phyloP scores from a whole-genome alignment of 2,888 invertebrate species.

The Drosophila pseudotalamancana region DNA sequence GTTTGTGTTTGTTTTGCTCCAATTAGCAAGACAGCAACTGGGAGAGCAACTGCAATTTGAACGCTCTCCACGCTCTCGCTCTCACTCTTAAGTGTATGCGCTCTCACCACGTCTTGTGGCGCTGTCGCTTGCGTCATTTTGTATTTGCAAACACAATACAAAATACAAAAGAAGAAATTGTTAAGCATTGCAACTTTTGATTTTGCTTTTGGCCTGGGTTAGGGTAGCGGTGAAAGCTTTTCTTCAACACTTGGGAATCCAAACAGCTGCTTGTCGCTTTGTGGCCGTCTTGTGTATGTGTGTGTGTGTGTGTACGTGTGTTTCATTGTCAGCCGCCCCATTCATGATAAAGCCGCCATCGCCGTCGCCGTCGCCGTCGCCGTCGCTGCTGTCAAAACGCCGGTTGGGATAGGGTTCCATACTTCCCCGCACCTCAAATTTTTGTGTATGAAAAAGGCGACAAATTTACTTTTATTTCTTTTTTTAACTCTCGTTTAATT shows the following conservation, averaged over 20 bases:
- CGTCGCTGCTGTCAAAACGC: slow-evolving; percentile 55
- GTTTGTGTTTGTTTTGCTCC: slow-evolving; percentile 78
- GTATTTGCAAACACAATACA: slow-evolving; percentile 57
- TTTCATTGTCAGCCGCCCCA: slow-evolving; percentile 76
- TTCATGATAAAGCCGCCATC: slow-evolving; percentile 58
- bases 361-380: slow-evolving; percentile 1
- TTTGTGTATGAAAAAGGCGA: background rate
- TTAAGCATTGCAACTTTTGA: slow-evolving; percentile 30
- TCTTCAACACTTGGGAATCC: slow-evolving; percentile 61
- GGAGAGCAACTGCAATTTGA: slow-evolving; percentile 26
- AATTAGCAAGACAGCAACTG: slow-evolving; percentile 59
- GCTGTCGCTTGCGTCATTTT: slow-evolving; percentile 71
- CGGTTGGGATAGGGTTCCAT: slow-evolving; percentile 81
- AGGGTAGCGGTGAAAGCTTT: slow-evolving; percentile 75
- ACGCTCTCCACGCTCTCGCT: slow-evolving; percentile 1
- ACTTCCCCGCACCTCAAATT: slow-evolving; percentile 13
- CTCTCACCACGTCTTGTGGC: slow-evolving; percentile 48
- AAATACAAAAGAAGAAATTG: slow-evolving; percentile 27
- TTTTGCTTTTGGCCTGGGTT: slow-evolving; percentile 57
- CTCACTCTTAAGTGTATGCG: background rate
- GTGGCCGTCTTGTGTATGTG: slow-evolving; percentile 51
- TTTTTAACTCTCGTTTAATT: slow-evolving; percentile 42
- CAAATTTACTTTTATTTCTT: slow-evolving; percentile 7
- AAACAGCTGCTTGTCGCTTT: slow-evolving; percentile 75
- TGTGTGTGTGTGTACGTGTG: slow-evolving; percentile 36